A percentile compares a stretch with the other conserved stretches of the same genome.
These are phyloP conservation scores for Agonopterix heracliana DNA, from an alignment of 2,888 invertebrate genomes.

Conservation along the genomic window DNA sequence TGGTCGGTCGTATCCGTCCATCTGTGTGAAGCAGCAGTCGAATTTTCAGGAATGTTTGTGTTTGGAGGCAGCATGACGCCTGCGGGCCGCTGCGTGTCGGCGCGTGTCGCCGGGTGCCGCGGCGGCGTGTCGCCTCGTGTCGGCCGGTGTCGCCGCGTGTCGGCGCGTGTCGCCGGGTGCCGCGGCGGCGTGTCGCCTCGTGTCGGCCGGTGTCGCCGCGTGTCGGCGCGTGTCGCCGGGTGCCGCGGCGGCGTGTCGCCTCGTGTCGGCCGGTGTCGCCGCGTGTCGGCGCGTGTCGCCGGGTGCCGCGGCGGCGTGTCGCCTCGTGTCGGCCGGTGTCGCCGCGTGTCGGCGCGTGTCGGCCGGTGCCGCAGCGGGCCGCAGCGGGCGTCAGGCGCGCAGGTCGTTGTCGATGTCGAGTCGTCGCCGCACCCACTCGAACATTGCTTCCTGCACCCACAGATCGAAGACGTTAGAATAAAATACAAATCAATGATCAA, in stretches of 20 bases:
- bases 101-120: neutral
- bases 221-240: neutral
- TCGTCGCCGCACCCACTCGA: conserved; percentile 61
- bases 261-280: neutral
- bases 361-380: neutral
- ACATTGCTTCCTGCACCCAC: conserved; percentile 44
- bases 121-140: neutral
- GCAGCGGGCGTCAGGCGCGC: conserved; percentile 6
- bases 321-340: neutral
- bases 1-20: too few species aligned
- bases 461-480: neutral
- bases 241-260: neutral
- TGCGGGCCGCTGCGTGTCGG: neutral
- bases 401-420: conserved; percentile 57
- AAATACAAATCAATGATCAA: too few species aligned
- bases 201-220: neutral
- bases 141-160: neutral
- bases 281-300: neutral
- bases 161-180: neutral
- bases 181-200: neutral
- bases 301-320: neutral
- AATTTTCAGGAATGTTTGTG: too few species aligned
- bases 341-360: neutral
- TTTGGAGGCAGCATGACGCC: too few species aligned
- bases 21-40: too few species aligned